Conservation (phyloP, 2,888 invertebrate species). For the Nineta flava region DNA sequence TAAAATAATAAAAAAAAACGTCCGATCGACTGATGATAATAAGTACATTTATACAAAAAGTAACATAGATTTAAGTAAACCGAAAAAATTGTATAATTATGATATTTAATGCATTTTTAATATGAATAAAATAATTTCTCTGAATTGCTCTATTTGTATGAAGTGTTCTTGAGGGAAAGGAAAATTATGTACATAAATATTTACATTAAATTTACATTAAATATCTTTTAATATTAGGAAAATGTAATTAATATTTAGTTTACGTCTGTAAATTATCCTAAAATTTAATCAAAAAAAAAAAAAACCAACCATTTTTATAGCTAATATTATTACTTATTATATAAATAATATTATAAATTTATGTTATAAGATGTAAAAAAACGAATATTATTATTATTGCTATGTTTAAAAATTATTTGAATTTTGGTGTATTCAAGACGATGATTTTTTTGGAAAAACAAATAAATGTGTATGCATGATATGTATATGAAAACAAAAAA, state of each 20-base stretch:
- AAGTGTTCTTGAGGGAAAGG: too few relatives aligned
- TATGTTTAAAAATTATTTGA: constrained; percentile 12
- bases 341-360: not conserved
- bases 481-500: constrained; percentile 23
- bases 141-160: too few relatives aligned
- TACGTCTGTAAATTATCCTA: constrained; percentile 5
- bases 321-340: constrained; percentile 8
- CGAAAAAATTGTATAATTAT: not conserved
- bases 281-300: constrained; percentile 4
- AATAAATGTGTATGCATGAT: constrained; percentile 33
- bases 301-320: constrained; percentile 10
- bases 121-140: too few relatives aligned
- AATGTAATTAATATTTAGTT: constrained; percentile 6
- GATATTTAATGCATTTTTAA: not conserved
- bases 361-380: not conserved
- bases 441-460: constrained; percentile 19
- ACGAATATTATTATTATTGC: not conserved
- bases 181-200: too few relatives aligned
- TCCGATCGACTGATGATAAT: constrained; percentile 6
- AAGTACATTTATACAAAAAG: constrained; percentile 7
- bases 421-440: constrained; percentile 21
- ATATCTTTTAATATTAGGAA: constrained; percentile 4
- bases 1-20: not conserved
- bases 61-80: not conserved
- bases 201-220: too few relatives aligned